phyloP scores from a whole-genome alignment of 2,113 vertebrate genomes.

The Octodon degus region DNA sequence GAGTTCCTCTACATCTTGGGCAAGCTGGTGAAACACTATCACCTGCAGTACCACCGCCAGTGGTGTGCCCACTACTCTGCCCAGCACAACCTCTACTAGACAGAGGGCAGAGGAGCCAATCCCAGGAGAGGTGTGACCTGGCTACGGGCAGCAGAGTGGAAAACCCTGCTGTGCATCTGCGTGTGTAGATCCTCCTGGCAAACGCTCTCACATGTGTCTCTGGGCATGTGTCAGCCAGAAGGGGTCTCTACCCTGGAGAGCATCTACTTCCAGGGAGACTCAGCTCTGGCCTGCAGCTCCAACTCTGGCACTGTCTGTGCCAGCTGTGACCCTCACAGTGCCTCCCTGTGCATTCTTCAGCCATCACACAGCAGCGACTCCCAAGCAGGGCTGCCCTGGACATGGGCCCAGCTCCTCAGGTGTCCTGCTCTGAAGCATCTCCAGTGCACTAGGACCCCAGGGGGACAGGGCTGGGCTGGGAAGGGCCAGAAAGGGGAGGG shows the following conservation, averaged over 20 bases:
- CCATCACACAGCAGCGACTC: fast-evolving
- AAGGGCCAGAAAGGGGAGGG: background rate
- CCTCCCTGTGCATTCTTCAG: fast-evolving
- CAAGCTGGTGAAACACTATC: constrained; percentile 74
- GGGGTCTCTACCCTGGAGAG: background rate
- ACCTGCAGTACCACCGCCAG: constrained; percentile 70
- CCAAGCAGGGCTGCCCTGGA: fast-evolving
- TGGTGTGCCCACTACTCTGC: constrained; percentile 21
- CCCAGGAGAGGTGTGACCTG: fast-evolving
- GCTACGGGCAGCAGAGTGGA: fast-evolving
- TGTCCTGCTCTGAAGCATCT: background rate
- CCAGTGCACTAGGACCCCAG: fast-evolving
- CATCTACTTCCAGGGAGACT: background rate
- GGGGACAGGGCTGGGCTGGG: fast-evolving
- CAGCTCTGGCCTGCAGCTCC: background rate
- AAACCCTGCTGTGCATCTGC: background rate
- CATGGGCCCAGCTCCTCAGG: background rate
- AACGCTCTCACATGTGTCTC: background rate
- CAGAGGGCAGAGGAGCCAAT: background rate
- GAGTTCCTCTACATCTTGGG: constrained; percentile 80
- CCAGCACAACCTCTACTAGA: constrained; percentile 67
- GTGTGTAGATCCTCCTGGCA: fast-evolving
- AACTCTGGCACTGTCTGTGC: background rate
- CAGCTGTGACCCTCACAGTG: background rate
- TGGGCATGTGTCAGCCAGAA: background rate